These are phyloP conservation scores for Plectropomus leopardus DNA, from an alignment of 2,113 vertebrate genomes.

Conservation along the genomic window DNA sequence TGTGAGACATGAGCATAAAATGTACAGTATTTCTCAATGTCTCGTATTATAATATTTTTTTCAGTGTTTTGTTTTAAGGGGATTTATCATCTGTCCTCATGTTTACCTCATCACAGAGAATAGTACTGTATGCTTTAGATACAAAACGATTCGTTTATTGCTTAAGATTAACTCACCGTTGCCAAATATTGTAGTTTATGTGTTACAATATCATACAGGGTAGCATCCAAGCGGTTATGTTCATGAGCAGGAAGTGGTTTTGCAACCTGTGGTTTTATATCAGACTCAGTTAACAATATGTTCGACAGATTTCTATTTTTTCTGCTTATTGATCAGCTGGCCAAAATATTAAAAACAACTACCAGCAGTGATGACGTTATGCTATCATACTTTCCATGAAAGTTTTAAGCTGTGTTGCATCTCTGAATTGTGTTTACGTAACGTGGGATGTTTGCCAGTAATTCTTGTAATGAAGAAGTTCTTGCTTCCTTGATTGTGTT, in stretches of 20 bases:
- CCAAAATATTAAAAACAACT: neutral
- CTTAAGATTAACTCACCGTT: neutral
- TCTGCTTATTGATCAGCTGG: constrained; percentile 2
- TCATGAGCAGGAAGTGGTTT: constrained; percentile 86
- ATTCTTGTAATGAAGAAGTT: neutral
- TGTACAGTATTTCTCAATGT: neutral
- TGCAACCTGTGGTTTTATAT: constrained; percentile 87
- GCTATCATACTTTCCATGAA: neutral
- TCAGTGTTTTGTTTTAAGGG: too few species aligned
- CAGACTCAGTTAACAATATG: constrained; percentile 72
- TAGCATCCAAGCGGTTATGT: constrained; percentile 72
- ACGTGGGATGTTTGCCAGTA: too few species aligned
- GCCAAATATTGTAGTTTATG: constrained; percentile 14
- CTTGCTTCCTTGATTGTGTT: neutral
- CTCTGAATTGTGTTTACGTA: neutral
- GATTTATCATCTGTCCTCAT: too few species aligned
- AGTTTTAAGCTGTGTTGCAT: neutral
- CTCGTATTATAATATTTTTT: too few species aligned
- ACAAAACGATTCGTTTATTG: neutral
- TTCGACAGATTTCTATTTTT: constrained; percentile 48
- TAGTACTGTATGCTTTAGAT: neutral
- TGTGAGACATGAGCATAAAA: neutral
- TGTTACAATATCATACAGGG: constrained; percentile 70
- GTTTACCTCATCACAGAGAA: neutral
- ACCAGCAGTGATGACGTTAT: neutral